Percentiles rank a stretch among this genome's conserved stretches.
phyloP scores from a whole-genome alignment of 1,140 invertebrate genomes.

The Drosophila azteca region DNA sequence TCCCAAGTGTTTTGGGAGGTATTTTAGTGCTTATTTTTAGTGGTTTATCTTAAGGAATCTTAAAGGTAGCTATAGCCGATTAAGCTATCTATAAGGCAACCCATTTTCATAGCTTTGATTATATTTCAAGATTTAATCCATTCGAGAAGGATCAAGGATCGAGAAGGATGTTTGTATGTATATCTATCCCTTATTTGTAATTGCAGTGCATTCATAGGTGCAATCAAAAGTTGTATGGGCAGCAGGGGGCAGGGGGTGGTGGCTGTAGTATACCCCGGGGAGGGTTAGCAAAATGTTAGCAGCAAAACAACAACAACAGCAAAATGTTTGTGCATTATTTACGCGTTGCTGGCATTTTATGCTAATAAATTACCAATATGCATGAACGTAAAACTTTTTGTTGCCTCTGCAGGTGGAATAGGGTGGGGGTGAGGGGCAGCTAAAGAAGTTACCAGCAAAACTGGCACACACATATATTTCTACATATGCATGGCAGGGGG shows the following conservation, averaged over 20 bases:
- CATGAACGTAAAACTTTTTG: conserved; percentile 70
- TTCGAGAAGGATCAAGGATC: too few species aligned
- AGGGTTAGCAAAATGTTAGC: conserved; percentile 8
- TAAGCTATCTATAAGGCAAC: too few species aligned
- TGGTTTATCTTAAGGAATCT: too few species aligned
- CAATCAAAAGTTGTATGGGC: conserved; percentile 24
- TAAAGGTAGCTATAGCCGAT: too few species aligned
- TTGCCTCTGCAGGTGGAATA: conserved; percentile 57
- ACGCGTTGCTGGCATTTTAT: conserved; percentile 77
- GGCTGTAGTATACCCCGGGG: not conserved
- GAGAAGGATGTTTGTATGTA: too few species aligned
- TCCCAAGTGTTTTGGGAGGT: too few species aligned
- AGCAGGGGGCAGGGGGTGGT: not conserved
- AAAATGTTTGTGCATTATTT: conserved; percentile 79
- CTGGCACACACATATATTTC: conserved; percentile 47
- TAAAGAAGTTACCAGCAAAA: conserved; percentile 55
- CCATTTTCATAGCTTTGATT: too few species aligned
- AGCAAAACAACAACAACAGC: conserved; percentile 49
- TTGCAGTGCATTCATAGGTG: not conserved
- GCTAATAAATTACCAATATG: conserved; percentile 82
- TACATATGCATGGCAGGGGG: too few species aligned
- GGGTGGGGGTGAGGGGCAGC: not conserved
- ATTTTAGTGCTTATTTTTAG: too few species aligned
- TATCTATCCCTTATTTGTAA: too few species aligned
- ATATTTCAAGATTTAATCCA: too few species aligned